phyloP scores from a whole-genome alignment of 1,140 invertebrate genomes.

The Drosophila lacertosa region DNA sequence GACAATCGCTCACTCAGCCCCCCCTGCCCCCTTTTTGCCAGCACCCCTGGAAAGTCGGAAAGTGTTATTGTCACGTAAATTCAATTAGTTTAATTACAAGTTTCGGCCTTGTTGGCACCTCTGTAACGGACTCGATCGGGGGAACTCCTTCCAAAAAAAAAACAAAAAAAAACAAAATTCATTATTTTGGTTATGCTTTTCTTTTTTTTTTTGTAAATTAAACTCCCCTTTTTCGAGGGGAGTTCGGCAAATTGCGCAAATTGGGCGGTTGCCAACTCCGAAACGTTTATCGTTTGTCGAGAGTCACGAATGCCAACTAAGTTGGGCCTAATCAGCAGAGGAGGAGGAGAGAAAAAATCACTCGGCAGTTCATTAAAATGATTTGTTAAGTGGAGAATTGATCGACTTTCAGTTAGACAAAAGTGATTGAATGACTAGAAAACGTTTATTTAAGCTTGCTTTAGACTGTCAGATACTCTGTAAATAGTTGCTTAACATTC shows the following conservation, averaged over 20 bases:
- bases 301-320: slow-evolving; percentile 38
- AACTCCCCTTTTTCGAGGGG: slow-evolving; percentile 23
- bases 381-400: slow-evolving; percentile 23
- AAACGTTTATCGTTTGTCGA: slow-evolving; percentile 19
- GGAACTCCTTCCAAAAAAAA: no score
- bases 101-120: slow-evolving; percentile 77
- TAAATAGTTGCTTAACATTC: no score
- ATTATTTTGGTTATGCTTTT: slow-evolving; percentile 10
- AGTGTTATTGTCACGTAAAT: slow-evolving; percentile 82
- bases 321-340: slow-evolving; percentile 14
- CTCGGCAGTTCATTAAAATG: slow-evolving; percentile 27
- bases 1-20: slow-evolving; percentile 55
- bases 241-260: slow-evolving; percentile 20
- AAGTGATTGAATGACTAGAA: background rate
- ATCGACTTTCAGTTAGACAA: background rate
- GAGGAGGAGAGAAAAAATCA: background rate
- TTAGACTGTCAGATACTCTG: background rate
- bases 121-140: slow-evolving; percentile 22
- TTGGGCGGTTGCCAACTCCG: slow-evolving; percentile 28
- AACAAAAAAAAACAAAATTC: no score
- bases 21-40: slow-evolving; percentile 3
- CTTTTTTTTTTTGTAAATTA: slow-evolving; percentile 39
- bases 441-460: no score
- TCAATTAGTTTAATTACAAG: slow-evolving; percentile 81
- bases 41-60: no score